Evolutionary conservation across 2,888 invertebrate genomes (phyloP).

Genomic region (Cephonodes hylas): DNA sequence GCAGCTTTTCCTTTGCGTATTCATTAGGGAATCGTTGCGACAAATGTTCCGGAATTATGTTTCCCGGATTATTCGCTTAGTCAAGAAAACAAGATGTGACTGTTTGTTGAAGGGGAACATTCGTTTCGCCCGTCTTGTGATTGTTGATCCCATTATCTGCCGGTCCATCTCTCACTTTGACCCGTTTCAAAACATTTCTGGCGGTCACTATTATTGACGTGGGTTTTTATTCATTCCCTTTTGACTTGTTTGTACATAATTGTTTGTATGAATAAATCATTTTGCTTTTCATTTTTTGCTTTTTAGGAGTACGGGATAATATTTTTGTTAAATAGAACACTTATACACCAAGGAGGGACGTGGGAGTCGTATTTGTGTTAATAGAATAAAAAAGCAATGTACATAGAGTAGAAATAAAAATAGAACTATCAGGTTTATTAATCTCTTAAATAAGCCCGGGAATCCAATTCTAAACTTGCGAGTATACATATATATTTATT

Average conservation of each 20-base stretch:
- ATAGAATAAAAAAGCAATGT: no score
- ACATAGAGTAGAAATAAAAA: no score
- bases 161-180: conserved; percentile 10
- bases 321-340: no score
- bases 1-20: conserved; percentile 50
- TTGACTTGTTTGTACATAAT: background rate
- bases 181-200: background rate
- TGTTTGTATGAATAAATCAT: background rate
- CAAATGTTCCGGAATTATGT: conserved; percentile 61
- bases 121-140: conserved; percentile 22
- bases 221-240: background rate
- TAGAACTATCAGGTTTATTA: no score
- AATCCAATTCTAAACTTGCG: no score
- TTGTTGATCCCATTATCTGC: conserved; percentile 39
- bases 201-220: background rate
- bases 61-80: conserved; percentile 55
- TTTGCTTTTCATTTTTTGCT: background rate
- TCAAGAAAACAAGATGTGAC: conserved; percentile 52
- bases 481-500: no score
- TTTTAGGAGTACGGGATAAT: no score
- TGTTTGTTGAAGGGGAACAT: conserved; percentile 17
- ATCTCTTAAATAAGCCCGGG: no score
- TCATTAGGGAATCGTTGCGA: conserved; percentile 62
- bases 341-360: no score
- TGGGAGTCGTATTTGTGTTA: no score